Evolutionary conservation across 2,888 invertebrate species (phyloP), one percentile per base, ranked within the genome.

Genomic region (Anaspis maculata): DNA sequence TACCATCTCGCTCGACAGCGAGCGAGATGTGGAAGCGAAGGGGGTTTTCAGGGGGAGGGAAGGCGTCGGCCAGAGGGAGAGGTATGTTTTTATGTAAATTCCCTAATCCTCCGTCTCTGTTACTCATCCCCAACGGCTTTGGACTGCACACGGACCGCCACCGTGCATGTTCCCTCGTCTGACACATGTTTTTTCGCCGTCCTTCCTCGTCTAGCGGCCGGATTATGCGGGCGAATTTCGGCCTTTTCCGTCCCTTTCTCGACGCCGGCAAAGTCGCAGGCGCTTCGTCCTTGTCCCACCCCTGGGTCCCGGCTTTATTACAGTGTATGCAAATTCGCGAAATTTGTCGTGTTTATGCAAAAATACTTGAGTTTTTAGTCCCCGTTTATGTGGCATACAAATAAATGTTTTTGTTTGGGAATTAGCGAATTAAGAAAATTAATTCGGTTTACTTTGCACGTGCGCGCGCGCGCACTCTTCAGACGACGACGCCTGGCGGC

Each of bases 301-400:
- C 29, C 14, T 19, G 19, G 32, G 14, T n/a, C n/a, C n/a, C n/a
- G 36, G 38, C 37, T 41, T 55, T 54, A 59, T 56, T 58, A 57
- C 52, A 46, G 36, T 37, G 49, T 56, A 61, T 62, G 61, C 56
- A 61, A 61, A 62, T 61, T 51, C 44, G 44, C 44, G 39, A 53
- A 57, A 59, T 60, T 59, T 58, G 57, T 58, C 54, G 55, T 57
- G 57, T 58, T 61, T 59, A 59, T 56, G 68, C 49, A 57, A 56
- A 58, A 57, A 57, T 57, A 54, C 54, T 56, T 49, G 51, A 52
- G 51, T 54, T 57, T 56, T 58, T 46, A 46, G 43, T 44, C 41
- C 36, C 44, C 52, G 52, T 51, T 55, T 52, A 51, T 51, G 50
- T 50, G 48, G 47, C 51, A 46, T 48, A 50, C 53, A 56, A 53